These are phyloP conservation scores for Nycticryphes semicollaris DNA, from an alignment of 2,113 vertebrate species.

Conservation along the genomic window DNA sequence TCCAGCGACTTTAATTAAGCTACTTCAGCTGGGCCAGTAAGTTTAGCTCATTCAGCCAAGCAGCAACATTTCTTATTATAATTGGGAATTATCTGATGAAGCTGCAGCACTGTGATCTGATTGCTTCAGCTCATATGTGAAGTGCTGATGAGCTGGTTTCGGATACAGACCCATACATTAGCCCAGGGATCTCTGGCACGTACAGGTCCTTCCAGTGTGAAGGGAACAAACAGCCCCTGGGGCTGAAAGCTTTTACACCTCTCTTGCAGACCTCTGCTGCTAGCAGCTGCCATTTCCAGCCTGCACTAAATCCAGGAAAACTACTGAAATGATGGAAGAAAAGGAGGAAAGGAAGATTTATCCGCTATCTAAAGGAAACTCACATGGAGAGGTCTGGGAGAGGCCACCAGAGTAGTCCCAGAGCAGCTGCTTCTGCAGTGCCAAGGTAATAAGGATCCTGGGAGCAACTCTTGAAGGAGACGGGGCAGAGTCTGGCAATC, in stretches of 20 bases:
- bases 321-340: rapidly evolving
- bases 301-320: rapidly evolving
- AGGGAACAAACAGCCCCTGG: neutral
- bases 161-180: neutral
- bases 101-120: neutral
- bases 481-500: neutral
- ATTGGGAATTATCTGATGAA: neutral
- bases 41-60: conserved; percentile 8
- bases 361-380: neutral
- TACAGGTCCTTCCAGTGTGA: neutral
- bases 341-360: neutral
- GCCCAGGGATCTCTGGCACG: neutral
- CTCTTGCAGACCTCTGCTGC: neutral
- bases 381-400: neutral
- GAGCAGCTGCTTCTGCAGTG: neutral
- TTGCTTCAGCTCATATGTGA: neutral
- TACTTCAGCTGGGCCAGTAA: neutral
- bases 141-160: conserved; percentile 36
- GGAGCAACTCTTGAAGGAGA: neutral
- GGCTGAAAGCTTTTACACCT: neutral
- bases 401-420: neutral
- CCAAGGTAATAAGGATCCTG: neutral
- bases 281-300: neutral
- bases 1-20: conserved; percentile 10
- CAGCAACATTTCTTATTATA: neutral